Conservation (phyloP, 2,888 invertebrate species). For the Chesias legatella region DNA sequence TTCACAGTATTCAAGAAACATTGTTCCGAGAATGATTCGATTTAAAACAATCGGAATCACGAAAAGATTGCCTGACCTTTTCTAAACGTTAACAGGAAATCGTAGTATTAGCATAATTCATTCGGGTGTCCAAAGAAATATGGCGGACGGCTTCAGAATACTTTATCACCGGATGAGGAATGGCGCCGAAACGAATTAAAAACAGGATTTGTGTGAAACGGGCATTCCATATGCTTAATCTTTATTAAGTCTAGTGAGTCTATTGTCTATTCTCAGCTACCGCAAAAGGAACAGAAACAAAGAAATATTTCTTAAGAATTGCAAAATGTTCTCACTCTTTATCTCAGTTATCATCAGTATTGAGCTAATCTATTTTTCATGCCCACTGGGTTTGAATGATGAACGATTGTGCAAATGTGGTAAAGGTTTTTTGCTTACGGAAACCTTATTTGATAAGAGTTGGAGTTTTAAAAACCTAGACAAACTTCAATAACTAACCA, state of each 20-base stretch:
- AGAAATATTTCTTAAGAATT: conserved; percentile 40
- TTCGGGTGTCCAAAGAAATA: conserved; percentile 61
- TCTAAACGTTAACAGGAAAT: conserved; percentile 62
- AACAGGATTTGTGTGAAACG: conserved; percentile 31
- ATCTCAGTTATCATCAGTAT: conserved; percentile 39
- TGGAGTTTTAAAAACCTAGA: too few species aligned
- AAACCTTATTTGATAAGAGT: background rate
- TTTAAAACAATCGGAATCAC: conserved; percentile 51
- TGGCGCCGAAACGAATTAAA: conserved; percentile 48
- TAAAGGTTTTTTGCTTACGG: conserved; percentile 26
- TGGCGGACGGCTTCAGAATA: conserved; percentile 50
- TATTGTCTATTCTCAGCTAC: conserved; percentile 33
- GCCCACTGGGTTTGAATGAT: conserved; percentile 44
- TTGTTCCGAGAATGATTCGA: conserved; percentile 53
- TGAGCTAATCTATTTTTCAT: conserved; percentile 43
- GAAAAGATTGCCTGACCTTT: conserved; percentile 43
- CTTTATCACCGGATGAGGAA: conserved; percentile 39
- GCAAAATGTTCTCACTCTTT: conserved; percentile 48
- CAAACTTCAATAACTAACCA: too few species aligned
- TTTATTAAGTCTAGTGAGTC: too few species aligned
- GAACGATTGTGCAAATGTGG: conserved; percentile 34
- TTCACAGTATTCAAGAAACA: conserved; percentile 43
- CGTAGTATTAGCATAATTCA: conserved; percentile 67
- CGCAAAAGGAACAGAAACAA: conserved; percentile 45
- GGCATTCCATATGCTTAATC: conserved; percentile 17